phyloP scores from a whole-genome alignment of 2,113 vertebrate genomes.

The Caloenas nicobarica region DNA sequence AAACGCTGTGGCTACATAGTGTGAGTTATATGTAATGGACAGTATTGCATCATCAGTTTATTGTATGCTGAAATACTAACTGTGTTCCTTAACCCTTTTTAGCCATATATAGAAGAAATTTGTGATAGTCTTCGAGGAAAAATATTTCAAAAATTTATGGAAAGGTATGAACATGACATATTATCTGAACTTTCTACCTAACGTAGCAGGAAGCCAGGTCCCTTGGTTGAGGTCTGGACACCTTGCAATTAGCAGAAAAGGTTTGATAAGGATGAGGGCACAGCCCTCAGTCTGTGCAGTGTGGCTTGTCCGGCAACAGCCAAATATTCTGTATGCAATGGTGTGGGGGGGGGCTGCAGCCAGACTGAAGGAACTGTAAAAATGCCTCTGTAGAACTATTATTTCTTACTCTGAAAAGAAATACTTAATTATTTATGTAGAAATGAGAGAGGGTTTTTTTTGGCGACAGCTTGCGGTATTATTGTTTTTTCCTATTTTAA shows the following conservation, averaged over 20 bases:
- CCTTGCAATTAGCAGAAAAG: no score
- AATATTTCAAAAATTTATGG: constrained; percentile 95
- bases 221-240: not conserved
- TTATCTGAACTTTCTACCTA: not conserved
- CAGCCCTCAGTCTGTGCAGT: no score
- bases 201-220: not conserved
- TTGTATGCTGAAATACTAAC: not conserved
- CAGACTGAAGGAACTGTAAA: no score
- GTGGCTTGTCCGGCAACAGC: no score
- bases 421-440: constrained; percentile 23
- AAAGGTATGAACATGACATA: constrained; percentile 81
- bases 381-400: not conserved
- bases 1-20: fast-evolving
- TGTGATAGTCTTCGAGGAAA: constrained; percentile 94
- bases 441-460: not conserved
- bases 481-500: not conserved
- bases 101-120: constrained; percentile 97
- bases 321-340: no score
- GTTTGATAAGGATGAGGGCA: no score
- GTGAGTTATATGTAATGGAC: fast-evolving
- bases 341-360: no score
- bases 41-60: not conserved
- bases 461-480: not conserved
- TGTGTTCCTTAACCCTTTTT: not conserved
- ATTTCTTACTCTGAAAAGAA: not conserved